A percentile compares a stretch with the other conserved stretches of the same genome.
These are phyloP conservation scores for Eudyptes chrysolophus DNA, from an alignment of 2,113 vertebrate genomes.

Conservation along the genomic window DNA sequence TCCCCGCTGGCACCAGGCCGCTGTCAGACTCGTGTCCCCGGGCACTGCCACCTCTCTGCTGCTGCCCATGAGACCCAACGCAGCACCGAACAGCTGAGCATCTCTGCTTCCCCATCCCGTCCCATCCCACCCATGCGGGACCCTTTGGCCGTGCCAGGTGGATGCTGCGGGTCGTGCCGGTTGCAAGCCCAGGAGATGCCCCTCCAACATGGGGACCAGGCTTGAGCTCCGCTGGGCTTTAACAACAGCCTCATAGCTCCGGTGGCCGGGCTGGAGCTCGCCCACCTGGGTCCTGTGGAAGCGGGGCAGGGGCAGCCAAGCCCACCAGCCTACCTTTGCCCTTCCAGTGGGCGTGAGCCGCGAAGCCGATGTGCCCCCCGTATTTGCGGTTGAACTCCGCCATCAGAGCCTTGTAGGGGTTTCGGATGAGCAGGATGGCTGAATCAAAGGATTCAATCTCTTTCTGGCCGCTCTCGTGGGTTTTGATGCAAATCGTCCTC, in stretches of 20 bases:
- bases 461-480: slow-evolving; percentile 93
- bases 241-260: background rate
- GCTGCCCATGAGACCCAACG: background rate
- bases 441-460: slow-evolving; percentile 93
- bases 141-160: fast-evolving
- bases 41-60: too few species aligned
- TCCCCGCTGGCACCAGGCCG: background rate
- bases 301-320: background rate
- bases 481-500: slow-evolving; percentile 94
- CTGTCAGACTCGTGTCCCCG: fast-evolving
- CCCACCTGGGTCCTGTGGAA: fast-evolving
- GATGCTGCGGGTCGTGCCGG: fast-evolving
- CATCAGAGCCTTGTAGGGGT: slow-evolving; percentile 98
- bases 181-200: too few species aligned
- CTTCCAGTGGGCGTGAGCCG: slow-evolving; percentile 92
- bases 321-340: slow-evolving; percentile 84
- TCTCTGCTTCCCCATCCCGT: background rate
- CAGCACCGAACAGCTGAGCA: fast-evolving
- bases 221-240: fast-evolving
- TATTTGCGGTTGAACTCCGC: slow-evolving; percentile 98
- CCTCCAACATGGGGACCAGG: fast-evolving
- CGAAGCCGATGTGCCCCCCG: slow-evolving; percentile 94
- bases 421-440: slow-evolving; percentile 91
- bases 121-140: fast-evolving
- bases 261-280: fast-evolving